Conservation (phyloP, 2,113 vertebrate genomes). For the Callocephalon fimbriatum region DNA sequence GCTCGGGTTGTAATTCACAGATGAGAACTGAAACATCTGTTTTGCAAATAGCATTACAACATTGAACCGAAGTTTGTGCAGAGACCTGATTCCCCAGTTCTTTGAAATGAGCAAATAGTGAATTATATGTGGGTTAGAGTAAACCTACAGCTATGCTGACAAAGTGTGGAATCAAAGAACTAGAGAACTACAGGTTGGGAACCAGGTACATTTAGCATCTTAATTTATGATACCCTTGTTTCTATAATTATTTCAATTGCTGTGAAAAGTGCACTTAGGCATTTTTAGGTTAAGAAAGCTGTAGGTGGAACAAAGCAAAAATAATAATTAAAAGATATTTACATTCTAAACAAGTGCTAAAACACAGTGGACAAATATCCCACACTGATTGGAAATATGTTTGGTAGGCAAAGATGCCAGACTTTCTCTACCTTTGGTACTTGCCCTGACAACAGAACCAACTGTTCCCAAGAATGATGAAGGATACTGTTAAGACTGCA, state of each 20-base stretch:
- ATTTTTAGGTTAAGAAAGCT: background rate
- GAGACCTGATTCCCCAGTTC: background rate
- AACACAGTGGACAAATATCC: background rate
- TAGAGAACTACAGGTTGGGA: background rate
- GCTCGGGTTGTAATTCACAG: background rate
- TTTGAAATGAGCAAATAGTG: slow-evolving; percentile 12
- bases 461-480: background rate
- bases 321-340: background rate
- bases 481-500: background rate
- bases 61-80: background rate
- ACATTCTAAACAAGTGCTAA: background rate
- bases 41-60: background rate
- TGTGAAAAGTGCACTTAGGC: background rate
- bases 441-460: background rate
- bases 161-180: background rate
- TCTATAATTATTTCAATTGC: background rate
- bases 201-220: background rate
- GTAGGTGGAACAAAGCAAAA: background rate
- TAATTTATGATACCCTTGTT: background rate
- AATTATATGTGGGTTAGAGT: background rate
- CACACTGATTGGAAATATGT: background rate
- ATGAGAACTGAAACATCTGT: background rate
- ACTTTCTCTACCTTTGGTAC: background rate
- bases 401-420: background rate
- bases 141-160: background rate